phyloP scores from a whole-genome alignment of 2,797 vertebrate genomes.

The Epinephelus coioides region DNA sequence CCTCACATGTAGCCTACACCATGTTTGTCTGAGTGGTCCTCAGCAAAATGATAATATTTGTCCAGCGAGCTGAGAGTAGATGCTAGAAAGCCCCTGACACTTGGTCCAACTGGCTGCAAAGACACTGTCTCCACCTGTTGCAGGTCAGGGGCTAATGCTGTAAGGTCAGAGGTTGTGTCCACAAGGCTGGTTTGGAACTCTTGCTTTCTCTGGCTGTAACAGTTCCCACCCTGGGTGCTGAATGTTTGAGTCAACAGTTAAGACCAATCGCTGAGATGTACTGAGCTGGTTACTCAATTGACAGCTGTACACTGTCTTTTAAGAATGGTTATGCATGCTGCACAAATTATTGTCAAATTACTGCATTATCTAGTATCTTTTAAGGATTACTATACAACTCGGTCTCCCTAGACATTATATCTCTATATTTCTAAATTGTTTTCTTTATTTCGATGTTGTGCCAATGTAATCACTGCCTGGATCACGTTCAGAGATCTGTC shows the following conservation, averaged over 20 bases:
- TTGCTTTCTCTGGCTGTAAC: constrained; percentile 79
- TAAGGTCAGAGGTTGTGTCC: constrained; percentile 86
- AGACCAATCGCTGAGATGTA: constrained; percentile 46
- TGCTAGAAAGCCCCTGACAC: constrained; percentile 74
- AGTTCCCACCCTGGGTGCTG: constrained; percentile 79
- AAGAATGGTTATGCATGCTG: not conserved
- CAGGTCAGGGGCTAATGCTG: constrained; percentile 86
- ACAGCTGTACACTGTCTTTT: constrained; percentile 4
- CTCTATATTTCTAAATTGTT: no score
- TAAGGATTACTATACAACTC: not conserved
- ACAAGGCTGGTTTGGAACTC: constrained; percentile 77
- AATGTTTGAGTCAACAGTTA: constrained; percentile 78
- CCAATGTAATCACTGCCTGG: no score
- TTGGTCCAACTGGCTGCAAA: constrained; percentile 72
- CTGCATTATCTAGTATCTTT: not conserved
- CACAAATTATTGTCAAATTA: not conserved
- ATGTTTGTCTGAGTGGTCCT: constrained; percentile 76
- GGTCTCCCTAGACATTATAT: no score
- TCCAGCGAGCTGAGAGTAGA: constrained; percentile 72
- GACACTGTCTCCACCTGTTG: constrained; percentile 89
- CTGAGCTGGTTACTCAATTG: constrained; percentile 17
- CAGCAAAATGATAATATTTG: constrained; percentile 89
- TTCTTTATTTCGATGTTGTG: no score
- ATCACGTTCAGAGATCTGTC: no score
- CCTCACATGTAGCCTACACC: constrained; percentile 85